Evolutionary conservation across 2,113 vertebrate genomes (phyloP), one percentile per base, ranked within the genome.

Genomic region (Cynocephalus volans): DNA sequence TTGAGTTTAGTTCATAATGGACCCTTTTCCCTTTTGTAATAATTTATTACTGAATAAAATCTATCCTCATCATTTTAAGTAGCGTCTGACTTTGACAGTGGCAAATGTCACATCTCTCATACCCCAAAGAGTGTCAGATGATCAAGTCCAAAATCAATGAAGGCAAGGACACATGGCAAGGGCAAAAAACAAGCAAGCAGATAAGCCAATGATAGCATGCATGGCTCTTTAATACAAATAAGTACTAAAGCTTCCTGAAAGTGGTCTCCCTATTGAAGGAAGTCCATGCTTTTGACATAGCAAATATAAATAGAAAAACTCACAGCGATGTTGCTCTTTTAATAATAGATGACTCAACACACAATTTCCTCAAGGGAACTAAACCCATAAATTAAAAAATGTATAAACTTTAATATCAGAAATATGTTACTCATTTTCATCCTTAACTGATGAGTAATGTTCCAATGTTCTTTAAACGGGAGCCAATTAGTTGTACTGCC

Each of bases 401-500:
- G 13, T 69, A 70, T 87, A 79, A 90, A 88, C 2, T 73, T 97
- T 81, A 84, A 64, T 67, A 95, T 93, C 11, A 69, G 58, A 92
- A 95, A 97, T 93, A 80, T 95, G 81, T 81, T 97, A 41, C 28
- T 97, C 31, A 92, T 97, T 97, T 97, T 95, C 52, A 94, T 96
- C 92, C 82, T 93, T 91, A 94, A 94, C 45, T 48, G 31, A 77
- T 94, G 62, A 93, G 73, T 65, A 83, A 56, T 82, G n/a, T 79
- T 67, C 70, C 75, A 88, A 5, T 54, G 23, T 82, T 76, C 93
- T 97, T 92, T 94, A 89, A 97, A 73, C 79, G 70, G 45, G 77
- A 84, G 36, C 60, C 52, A 90, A 69, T 92, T 97, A 94, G 82
- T 75, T 94, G 79, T 84, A 70, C 45, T 94, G 60, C 14, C 33